Conservation (phyloP, 2,113 vertebrate species). For the Damaliscus lunatus region DNA sequence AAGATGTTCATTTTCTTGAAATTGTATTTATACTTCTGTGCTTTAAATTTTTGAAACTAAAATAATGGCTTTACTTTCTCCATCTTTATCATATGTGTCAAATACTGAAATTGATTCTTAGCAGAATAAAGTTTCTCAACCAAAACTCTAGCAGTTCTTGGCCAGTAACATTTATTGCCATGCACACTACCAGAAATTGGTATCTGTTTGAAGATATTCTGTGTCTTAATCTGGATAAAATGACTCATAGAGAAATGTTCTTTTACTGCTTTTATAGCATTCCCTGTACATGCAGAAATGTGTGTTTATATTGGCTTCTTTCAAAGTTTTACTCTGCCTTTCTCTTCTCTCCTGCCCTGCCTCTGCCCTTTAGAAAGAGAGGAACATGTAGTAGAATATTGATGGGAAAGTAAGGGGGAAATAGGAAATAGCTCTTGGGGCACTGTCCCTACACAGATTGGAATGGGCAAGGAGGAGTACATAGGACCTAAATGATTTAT, state of each 20-base stretch:
- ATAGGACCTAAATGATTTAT: background rate
- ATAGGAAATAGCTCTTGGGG: background rate
- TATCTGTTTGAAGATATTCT: background rate
- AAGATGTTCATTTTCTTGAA: constrained; percentile 37
- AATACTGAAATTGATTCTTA: background rate
- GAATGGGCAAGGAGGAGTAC: background rate
- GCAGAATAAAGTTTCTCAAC: background rate
- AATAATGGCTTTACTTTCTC: background rate
- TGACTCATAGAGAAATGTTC: constrained; percentile 3
- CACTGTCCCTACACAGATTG: constrained; percentile 6
- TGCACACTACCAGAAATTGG: background rate
- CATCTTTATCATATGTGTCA: background rate
- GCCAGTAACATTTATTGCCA: background rate
- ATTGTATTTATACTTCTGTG: background rate
- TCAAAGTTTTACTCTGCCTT: background rate
- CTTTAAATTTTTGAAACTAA: constrained; percentile 24
- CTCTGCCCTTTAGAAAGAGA: background rate
- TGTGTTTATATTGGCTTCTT: background rate
- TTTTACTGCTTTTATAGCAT: background rate
- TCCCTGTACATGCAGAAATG: background rate
- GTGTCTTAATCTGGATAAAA: constrained; percentile 38
- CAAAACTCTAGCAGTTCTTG: background rate
- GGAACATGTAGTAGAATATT: background rate
- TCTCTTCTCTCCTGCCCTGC: background rate
- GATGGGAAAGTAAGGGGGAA: constrained; percentile 28